phyloP scores from a whole-genome alignment of 2,113 vertebrate species.

The Quiscalus mexicanus region DNA sequence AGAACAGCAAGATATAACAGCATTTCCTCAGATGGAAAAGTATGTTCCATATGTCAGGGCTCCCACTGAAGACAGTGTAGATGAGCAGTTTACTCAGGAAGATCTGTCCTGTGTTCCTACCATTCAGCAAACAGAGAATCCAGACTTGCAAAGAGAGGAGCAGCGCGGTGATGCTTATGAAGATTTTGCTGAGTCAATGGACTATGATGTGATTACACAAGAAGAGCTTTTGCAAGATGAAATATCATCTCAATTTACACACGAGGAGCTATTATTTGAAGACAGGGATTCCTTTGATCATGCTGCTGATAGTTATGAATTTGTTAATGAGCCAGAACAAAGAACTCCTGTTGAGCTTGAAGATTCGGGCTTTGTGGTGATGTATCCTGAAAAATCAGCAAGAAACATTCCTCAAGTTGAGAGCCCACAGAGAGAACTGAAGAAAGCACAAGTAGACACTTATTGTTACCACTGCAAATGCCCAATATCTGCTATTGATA shows the following conservation, averaged over 20 bases:
- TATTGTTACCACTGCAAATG: constrained; percentile 88
- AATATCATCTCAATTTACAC: constrained; percentile 49
- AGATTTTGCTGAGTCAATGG: constrained; percentile 76
- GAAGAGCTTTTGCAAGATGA: constrained; percentile 78
- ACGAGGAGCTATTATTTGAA: constrained; percentile 68
- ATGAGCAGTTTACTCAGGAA: not conserved
- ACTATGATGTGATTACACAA: constrained; percentile 81
- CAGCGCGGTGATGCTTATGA: constrained; percentile 52
- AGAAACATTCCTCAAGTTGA: constrained; percentile 63
- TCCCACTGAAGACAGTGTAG: constrained; percentile 53
- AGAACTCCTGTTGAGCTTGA: constrained; percentile 66
- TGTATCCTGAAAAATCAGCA: constrained; percentile 74
- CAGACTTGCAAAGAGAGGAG: constrained; percentile 44
- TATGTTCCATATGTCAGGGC: not conserved
- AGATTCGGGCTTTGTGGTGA: constrained; percentile 80
- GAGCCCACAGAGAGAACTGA: constrained; percentile 74
- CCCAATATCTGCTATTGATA: constrained; percentile 83
- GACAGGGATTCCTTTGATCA: constrained; percentile 65
- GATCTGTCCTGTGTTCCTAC: not conserved
- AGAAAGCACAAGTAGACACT: constrained; percentile 81
- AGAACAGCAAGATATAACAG: not conserved
- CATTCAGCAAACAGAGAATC: not conserved
- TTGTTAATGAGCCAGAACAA: constrained; percentile 61
- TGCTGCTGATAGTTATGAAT: constrained; percentile 60
- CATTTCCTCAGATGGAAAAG: not conserved